These are phyloP conservation scores for Danaus plexippus DNA, from an alignment of 1,140 invertebrate genomes.

Conservation along the genomic window DNA sequence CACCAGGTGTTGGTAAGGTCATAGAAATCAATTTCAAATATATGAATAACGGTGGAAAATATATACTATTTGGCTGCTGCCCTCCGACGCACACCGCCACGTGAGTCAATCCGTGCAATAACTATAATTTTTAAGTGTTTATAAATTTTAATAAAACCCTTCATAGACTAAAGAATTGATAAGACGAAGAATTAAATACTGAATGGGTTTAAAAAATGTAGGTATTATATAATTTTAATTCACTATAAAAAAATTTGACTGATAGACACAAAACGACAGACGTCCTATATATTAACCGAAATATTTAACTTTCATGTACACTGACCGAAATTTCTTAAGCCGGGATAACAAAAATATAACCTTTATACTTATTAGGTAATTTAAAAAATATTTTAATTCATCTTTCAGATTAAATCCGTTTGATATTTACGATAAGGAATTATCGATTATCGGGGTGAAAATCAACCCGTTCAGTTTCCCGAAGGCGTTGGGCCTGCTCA, in stretches of 20 bases:
- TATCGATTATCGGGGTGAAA: constrained; percentile 76
- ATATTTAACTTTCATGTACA: too few species aligned
- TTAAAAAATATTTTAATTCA: constrained; percentile 7
- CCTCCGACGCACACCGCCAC: constrained; percentile 49
- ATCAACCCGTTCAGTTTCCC: constrained; percentile 79
- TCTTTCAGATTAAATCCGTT: constrained; percentile 74
- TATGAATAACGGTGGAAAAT: constrained; percentile 50
- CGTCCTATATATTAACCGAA: neutral
- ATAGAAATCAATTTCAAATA: constrained; percentile 62
- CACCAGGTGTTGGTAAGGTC: constrained; percentile 54
- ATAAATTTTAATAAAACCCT: too few species aligned
- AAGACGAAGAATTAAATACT: too few species aligned
- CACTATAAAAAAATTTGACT: too few species aligned
- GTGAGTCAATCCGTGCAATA: constrained; percentile 27
- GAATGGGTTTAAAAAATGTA: too few species aligned
- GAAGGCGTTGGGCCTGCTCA: constrained; percentile 74
- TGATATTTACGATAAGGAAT: constrained; percentile 76
- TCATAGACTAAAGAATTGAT: too few species aligned
- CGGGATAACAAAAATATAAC: neutral
- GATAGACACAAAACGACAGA: too few species aligned
- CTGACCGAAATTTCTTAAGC: too few species aligned
- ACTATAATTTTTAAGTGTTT: too few species aligned
- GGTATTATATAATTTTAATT: too few species aligned
- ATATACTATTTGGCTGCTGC: constrained; percentile 62
- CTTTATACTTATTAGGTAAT: too few species aligned